Conservation (phyloP, 1,140 invertebrate genomes). For the Drosophila pruinosa region DNA sequence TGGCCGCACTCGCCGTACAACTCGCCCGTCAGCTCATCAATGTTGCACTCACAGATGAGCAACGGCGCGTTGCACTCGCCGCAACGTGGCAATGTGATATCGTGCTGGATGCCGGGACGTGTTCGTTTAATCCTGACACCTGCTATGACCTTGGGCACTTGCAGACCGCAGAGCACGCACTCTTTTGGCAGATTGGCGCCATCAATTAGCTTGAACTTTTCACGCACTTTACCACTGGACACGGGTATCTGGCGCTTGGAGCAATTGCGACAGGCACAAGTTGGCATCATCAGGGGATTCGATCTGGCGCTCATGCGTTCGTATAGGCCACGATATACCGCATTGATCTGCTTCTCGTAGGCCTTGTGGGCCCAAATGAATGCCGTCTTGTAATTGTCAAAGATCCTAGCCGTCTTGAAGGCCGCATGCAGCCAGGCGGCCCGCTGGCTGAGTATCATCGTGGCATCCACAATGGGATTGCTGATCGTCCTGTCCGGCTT, state of each 20-base stretch:
- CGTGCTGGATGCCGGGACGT: slow-evolving; percentile 59
- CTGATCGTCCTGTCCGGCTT: slow-evolving; percentile 51
- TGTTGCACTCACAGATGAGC: slow-evolving; percentile 70
- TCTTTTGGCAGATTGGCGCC: slow-evolving; percentile 36
- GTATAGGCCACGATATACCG: slow-evolving; percentile 45
- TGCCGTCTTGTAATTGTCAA: slow-evolving; percentile 60
- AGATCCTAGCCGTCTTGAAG: slow-evolving; percentile 53
- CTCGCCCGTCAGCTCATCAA: slow-evolving; percentile 63
- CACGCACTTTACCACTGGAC: slow-evolving; percentile 2
- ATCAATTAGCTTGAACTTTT: slow-evolving; percentile 40
- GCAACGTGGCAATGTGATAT: slow-evolving; percentile 55
- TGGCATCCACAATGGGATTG: slow-evolving; percentile 57
- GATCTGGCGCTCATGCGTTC: slow-evolving; percentile 55
- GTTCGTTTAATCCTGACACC: slow-evolving; percentile 26
- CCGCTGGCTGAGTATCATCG: slow-evolving; percentile 44
- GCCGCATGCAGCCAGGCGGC: slow-evolving; percentile 65
- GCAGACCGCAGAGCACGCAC: slow-evolving; percentile 62
- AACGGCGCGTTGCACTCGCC: slow-evolving; percentile 56
- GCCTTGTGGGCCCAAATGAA: slow-evolving; percentile 70
- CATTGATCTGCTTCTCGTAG: slow-evolving; percentile 62
- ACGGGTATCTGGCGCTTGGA: slow-evolving; percentile 43
- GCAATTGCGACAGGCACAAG: slow-evolving; percentile 48
- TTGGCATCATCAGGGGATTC: slow-evolving; percentile 41
- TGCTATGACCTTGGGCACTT: slow-evolving; percentile 39
- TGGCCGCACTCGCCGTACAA: slow-evolving; percentile 65